Evolutionary conservation across 2,888 invertebrate species (phyloP), one percentile per base, ranked within the genome.

Genomic region (Himalopsyche kuldschensis): DNA sequence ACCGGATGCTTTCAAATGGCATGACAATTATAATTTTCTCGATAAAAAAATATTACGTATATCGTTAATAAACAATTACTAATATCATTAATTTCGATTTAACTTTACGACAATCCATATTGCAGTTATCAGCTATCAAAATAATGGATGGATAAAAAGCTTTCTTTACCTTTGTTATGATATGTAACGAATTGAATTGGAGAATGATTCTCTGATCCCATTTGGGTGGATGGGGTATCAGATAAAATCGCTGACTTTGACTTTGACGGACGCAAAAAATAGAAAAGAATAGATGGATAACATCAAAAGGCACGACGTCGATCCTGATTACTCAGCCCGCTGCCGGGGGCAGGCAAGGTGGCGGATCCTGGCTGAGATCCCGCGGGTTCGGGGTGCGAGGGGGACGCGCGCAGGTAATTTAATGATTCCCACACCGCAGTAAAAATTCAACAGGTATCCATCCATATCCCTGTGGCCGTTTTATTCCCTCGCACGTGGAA

Each of bases 371-470:
- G 76, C 17, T 41, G 17, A 27, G 27, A 41, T 47, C 27, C 10
- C 78, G 46, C 30, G 46, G 78, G 10, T 27, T 41, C 4, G 78
- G 47, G 15, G 41, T 15, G 41, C 15, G 78, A 20, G 69, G 77
- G 32, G 78, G 47, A 24, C 78, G 78, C 35, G 17, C 27, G 24
- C 24, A 24, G 48, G 80, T 35, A 55, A 55, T 80, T 80, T 80
- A 75, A 80, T 75, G 80, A 69, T 80, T 41, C 55, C 35, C 20
- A n/a, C 80, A n/a, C 80, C 20, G 80, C 75, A 35, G 80, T 80
- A 80, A 80, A 78, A 80, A 80, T 80, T 80, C 80, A 80, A 80
- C 80, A 80, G 80, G 80, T 80, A 80, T 69, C 46, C 30, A 69
- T 69, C 69, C 30, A 69, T 69, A 69, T 69, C 69, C 15, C 69